phyloP scores from a whole-genome alignment of 2,797 vertebrate species.

The Caiman crocodilus region DNA sequence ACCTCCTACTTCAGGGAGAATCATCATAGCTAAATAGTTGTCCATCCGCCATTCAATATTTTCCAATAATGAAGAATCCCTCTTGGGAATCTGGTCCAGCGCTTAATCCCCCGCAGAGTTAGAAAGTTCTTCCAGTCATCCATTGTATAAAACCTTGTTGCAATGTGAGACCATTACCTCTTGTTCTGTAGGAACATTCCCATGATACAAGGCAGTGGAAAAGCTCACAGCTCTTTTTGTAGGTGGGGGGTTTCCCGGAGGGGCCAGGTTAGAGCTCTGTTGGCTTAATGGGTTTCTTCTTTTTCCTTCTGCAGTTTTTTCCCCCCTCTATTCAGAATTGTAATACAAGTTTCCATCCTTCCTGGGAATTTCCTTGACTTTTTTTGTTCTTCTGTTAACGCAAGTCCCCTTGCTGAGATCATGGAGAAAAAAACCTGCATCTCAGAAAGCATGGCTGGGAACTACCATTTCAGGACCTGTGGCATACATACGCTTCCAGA shows the following conservation, averaged over 20 bases:
- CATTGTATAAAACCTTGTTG: too few species aligned
- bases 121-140: too few species aligned
- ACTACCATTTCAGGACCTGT: neutral
- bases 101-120: too few species aligned
- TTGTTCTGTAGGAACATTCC: neutral
- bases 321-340: too few species aligned
- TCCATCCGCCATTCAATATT: too few species aligned
- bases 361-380: neutral
- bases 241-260: neutral
- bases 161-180: too few species aligned
- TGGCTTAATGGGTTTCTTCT: neutral
- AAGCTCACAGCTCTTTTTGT: neutral
- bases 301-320: neutral
- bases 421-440: neutral
- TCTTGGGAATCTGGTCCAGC: too few species aligned
- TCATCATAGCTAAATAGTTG: too few species aligned
- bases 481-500: neutral
- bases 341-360: neutral
- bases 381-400: neutral
- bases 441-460: neutral
- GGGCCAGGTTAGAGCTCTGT: neutral
- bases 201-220: neutral
- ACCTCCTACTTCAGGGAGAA: too few species aligned
- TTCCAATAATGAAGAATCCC: too few species aligned
- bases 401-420: neutral